A percentile compares a stretch with the other conserved stretches of the same genome.
Evolutionary conservation across 2,797 vertebrate species (phyloP).

Genomic region (Phaenicophaeus curvirostris): DNA sequence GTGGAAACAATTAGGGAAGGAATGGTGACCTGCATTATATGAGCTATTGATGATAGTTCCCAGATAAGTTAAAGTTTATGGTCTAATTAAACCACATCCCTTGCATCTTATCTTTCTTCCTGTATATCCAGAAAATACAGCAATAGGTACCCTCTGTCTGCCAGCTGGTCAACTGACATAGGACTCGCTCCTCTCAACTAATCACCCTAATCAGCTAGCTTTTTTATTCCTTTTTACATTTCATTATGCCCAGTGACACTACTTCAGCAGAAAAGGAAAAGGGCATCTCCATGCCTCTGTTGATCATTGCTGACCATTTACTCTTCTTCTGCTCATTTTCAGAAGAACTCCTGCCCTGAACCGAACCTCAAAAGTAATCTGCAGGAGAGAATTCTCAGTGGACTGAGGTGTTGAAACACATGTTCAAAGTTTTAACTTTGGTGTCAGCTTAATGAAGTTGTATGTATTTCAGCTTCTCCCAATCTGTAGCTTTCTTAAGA

Average conservation of each 20-base stretch:
- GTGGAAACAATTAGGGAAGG: constrained; percentile 63
- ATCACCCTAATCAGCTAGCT: background rate
- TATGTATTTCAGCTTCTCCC: background rate
- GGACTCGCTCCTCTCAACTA: background rate
- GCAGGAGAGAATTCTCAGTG: background rate
- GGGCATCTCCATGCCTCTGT: background rate
- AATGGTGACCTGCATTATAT: constrained; percentile 34
- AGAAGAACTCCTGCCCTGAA: background rate
- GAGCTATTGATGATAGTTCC: constrained; percentile 65
- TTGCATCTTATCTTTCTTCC: constrained; percentile 58
- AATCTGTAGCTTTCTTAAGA: background rate
- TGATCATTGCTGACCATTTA: background rate
- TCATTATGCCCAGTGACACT: background rate
- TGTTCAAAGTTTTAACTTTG: background rate
- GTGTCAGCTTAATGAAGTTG: background rate
- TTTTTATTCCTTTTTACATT: background rate
- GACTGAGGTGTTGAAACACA: background rate
- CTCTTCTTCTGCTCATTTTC: background rate
- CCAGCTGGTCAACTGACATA: constrained; percentile 43
- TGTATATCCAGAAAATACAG: constrained; percentile 36
- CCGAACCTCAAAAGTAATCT: background rate
- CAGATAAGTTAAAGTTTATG: constrained; percentile 63
- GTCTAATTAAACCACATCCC: constrained; percentile 54
- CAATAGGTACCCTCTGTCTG: constrained; percentile 4
- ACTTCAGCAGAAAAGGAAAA: background rate